A percentile compares a stretch with the other conserved stretches of the same genome.
Conservation (phyloP, 2,797 vertebrate species). For the Anableps anableps region DNA sequence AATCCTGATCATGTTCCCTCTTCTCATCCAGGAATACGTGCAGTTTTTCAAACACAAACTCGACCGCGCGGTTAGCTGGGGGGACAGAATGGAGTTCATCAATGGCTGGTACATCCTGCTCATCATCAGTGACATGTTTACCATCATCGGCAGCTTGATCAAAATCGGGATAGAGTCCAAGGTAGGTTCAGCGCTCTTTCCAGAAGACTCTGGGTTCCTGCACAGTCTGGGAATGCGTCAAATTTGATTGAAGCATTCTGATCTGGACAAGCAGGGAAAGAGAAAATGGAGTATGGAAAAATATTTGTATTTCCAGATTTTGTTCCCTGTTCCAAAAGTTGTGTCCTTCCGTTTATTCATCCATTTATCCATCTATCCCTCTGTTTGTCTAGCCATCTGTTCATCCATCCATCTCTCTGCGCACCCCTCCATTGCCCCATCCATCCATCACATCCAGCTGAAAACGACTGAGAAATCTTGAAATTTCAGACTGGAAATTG, state of each 20-base stretch:
- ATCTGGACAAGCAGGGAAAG: neutral
- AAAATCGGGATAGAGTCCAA: constrained; percentile 95
- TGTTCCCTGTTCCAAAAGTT: too few species aligned
- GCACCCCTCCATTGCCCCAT: too few species aligned
- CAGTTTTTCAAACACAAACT: constrained; percentile 80
- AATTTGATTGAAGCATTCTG: neutral
- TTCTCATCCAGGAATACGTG: constrained; percentile 85
- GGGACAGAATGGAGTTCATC: constrained; percentile 90
- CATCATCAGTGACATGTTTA: constrained; percentile 90
- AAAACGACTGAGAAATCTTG: neutral
- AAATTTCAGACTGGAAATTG: neutral
- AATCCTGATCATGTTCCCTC: neutral
- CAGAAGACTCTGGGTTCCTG: neutral
- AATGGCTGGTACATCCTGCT: constrained; percentile 96
- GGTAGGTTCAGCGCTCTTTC: constrained; percentile 65
- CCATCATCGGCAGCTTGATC: constrained; percentile 90
- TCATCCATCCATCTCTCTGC: too few species aligned
- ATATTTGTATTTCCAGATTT: too few species aligned
- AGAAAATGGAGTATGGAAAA: neutral
- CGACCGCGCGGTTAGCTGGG: constrained; percentile 75
- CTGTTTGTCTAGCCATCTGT: too few species aligned
- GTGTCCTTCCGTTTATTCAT: too few species aligned
- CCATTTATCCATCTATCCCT: too few species aligned
- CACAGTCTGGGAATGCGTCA: too few species aligned
- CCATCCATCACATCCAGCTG: neutral